A percentile compares a stretch with the other conserved stretches of the same genome.
Evolutionary conservation across 2,797 vertebrate species (phyloP).

Genomic region (Chlorospingus flavigularis): DNA sequence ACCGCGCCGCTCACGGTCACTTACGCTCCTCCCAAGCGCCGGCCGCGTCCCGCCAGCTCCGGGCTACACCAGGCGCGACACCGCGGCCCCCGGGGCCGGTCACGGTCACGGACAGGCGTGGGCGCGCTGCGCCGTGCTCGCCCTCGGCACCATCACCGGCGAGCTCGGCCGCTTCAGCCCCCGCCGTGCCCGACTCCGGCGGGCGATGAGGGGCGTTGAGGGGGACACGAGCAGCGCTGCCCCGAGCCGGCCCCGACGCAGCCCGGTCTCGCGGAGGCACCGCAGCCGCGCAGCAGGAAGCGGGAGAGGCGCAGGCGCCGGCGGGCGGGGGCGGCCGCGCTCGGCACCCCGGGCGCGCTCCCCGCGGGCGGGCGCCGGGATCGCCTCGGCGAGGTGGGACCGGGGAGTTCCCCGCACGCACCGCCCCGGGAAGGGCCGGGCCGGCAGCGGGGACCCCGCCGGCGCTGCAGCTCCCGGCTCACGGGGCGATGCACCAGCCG

Average conservation of each 20-base stretch:
- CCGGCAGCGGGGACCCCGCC: neutral
- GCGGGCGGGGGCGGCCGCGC: neutral
- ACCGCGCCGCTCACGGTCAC: neutral
- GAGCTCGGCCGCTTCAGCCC: neutral
- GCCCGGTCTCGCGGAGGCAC: fast-evolving
- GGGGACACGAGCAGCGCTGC: fast-evolving
- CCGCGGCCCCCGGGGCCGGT: neutral
- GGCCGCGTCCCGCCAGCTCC: neutral
- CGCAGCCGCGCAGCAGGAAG: neutral
- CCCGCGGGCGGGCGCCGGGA: neutral
- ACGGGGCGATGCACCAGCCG: neutral
- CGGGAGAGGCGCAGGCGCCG: neutral
- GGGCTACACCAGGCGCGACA: neutral
- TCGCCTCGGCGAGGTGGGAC: fast-evolving
- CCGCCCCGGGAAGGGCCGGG: neutral
- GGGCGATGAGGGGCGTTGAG: fast-evolving
- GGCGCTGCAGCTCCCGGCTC: neutral
- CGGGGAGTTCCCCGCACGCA: neutral
- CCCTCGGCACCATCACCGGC: neutral
- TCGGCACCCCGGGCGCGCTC: neutral
- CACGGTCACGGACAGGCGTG: neutral
- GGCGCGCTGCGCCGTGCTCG: neutral
- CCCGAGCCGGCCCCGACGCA: fast-evolving
- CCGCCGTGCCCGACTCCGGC: neutral
- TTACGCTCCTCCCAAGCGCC: neutral